Percentiles rank a stretch among this genome's conserved stretches.
phyloP scores from a whole-genome alignment of 2,113 vertebrate genomes.

The Leucopsar rothschildi region DNA sequence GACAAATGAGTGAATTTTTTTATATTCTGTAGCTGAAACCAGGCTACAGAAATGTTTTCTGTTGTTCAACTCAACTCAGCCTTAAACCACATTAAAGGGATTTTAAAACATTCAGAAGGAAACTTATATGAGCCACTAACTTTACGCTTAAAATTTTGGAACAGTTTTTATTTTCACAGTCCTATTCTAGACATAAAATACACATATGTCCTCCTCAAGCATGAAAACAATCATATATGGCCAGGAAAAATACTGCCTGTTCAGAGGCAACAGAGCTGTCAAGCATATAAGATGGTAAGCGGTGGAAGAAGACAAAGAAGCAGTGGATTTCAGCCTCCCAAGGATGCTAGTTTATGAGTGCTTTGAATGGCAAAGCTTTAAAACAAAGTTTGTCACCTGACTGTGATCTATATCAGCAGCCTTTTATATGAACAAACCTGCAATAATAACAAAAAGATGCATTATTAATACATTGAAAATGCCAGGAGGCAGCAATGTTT shows the following conservation, averaged over 20 bases:
- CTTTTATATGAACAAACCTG: neutral
- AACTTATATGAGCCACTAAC: neutral
- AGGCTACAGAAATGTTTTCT: neutral
- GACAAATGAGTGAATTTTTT: neutral
- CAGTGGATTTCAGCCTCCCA: neutral
- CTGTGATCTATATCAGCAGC: neutral
- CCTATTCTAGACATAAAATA: neutral
- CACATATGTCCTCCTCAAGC: neutral
- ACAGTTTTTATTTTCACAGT: neutral
- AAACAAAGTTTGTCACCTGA: neutral
- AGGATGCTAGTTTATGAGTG: neutral
- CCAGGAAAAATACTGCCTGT: neutral
- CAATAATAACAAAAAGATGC: neutral
- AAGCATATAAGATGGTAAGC: neutral
- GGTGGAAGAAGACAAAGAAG: neutral
- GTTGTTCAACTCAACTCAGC: fast-evolving
- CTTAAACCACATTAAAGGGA: neutral
- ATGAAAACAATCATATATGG: neutral
- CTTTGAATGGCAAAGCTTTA: neutral
- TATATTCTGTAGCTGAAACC: neutral
- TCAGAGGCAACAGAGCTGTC: neutral
- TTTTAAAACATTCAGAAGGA: neutral
- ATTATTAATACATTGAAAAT: neutral
- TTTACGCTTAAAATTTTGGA: neutral
- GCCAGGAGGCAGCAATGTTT: neutral